These are phyloP conservation scores for Globodera rostochiensis DNA, from an alignment of 1,140 invertebrate genomes.

Conservation along the genomic window DNA sequence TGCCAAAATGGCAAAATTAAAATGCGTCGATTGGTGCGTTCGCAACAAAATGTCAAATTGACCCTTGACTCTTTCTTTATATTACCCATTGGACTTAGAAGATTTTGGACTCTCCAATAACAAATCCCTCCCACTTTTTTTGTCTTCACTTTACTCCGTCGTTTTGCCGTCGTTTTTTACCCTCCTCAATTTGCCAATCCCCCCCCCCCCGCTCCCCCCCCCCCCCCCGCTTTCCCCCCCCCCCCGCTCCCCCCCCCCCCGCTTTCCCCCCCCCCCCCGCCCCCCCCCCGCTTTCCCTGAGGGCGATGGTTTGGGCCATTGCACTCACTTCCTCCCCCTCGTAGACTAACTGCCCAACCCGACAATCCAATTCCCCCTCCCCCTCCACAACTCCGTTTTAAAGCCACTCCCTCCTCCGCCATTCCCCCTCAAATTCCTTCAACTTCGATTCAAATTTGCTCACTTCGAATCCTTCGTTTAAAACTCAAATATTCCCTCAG, in stretches of 20 bases:
- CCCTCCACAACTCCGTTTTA: neutral
- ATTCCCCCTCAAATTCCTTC: neutral
- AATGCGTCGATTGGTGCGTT: neutral
- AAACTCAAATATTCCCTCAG: slow-evolving; percentile 14
- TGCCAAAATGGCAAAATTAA: neutral
- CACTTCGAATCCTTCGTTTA: slow-evolving; percentile 6
- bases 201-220: neutral
- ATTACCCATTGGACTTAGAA: neutral
- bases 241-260: neutral
- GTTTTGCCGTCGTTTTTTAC: slow-evolving; percentile 1
- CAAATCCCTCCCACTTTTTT: neutral
- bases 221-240: too few species aligned
- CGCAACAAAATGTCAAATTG: neutral
- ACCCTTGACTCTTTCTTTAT: neutral
- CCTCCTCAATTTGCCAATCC: slow-evolving; percentile 24
- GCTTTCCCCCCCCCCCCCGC: neutral
- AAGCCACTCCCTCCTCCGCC: slow-evolving; percentile 2
- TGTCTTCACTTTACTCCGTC: neutral
- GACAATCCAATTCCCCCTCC: slow-evolving; percentile 12
- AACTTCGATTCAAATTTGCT: slow-evolving; percentile 6
- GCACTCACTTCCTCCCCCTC: neutral
- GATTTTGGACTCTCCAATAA: too few species aligned
- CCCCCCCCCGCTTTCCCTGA: neutral
- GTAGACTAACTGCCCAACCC: slow-evolving; percentile 17
- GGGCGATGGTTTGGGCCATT: neutral